Evolutionary conservation across 2,888 invertebrate species (phyloP).

Genomic region (Diachrysia chrysitis): DNA sequence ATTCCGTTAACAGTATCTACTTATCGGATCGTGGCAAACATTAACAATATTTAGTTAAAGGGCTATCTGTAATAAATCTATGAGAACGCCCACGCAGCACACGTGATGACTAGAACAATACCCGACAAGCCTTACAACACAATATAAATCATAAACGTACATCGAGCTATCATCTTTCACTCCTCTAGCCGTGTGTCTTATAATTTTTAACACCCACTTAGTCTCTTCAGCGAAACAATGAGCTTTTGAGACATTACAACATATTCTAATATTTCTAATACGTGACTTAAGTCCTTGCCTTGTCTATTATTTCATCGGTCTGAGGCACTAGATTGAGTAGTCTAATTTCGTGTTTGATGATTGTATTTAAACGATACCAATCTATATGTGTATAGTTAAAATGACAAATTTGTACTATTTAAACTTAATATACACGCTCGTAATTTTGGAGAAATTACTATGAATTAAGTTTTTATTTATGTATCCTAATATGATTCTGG

Average conservation of each 20-base stretch:
- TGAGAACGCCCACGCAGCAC: constrained; percentile 78
- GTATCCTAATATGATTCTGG: too few relatives aligned
- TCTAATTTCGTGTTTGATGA: constrained; percentile 50
- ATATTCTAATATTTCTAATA: constrained; percentile 62
- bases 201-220: constrained; percentile 88
- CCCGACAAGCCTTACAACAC: constrained; percentile 81
- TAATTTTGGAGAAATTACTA: background rate
- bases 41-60: constrained; percentile 73
- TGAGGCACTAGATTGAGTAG: constrained; percentile 45
- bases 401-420: constrained; percentile 23
- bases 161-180: constrained; percentile 83
- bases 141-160: constrained; percentile 84
- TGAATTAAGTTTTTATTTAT: too few relatives aligned
- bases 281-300: constrained; percentile 43
- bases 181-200: constrained; percentile 80
- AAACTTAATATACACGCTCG: background rate
- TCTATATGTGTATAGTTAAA: constrained; percentile 19
- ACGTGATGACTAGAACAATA: constrained; percentile 79
- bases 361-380: constrained; percentile 50
- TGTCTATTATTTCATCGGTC: constrained; percentile 47
- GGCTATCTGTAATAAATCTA: constrained; percentile 83
- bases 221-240: constrained; percentile 80
- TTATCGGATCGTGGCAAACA: constrained; percentile 62
- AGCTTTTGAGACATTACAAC: constrained; percentile 71
- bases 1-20: constrained; percentile 44